Conservation (phyloP, 2,113 vertebrate genomes). For the Phrynosoma platyrhinos region DNA sequence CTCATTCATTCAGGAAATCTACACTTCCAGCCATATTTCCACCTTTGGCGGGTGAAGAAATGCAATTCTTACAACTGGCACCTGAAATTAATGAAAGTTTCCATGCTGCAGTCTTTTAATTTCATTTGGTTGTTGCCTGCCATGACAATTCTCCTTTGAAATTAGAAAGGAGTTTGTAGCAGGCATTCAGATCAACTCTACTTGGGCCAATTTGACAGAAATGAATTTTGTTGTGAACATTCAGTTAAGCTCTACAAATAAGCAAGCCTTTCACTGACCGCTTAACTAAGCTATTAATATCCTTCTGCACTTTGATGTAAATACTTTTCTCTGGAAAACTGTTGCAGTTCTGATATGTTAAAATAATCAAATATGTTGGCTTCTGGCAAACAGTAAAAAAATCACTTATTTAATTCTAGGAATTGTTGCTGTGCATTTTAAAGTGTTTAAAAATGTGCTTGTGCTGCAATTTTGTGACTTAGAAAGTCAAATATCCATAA, state of each 20-base stretch:
- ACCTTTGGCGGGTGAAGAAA: not conserved
- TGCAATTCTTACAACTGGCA: not conserved
- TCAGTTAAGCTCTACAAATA: conserved; percentile 11
- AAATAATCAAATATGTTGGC: conserved; percentile 26
- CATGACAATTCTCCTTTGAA: conserved; percentile 3
- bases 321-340: conserved; percentile 4
- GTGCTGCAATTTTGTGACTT: conserved; percentile 9
- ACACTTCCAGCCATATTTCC: not conserved
- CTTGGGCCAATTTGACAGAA: conserved; percentile 3
- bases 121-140: not conserved
- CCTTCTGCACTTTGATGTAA: conserved; percentile 9
- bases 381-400: conserved; percentile 20
- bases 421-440: conserved; percentile 11
- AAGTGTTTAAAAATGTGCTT: conserved; percentile 7
- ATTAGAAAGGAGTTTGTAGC: not conserved
- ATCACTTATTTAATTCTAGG: conserved; percentile 1
- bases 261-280: conserved; percentile 17
- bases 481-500: not conserved
- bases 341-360: conserved; percentile 2
- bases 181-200: not conserved
- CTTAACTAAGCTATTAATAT: conserved; percentile 26
- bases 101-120: not conserved
- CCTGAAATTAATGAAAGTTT: conserved; percentile 11
- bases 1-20: not conserved
- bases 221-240: conserved; percentile 28